Conservation (phyloP, 2,113 vertebrate genomes). For the Carlito syrichta region DNA sequence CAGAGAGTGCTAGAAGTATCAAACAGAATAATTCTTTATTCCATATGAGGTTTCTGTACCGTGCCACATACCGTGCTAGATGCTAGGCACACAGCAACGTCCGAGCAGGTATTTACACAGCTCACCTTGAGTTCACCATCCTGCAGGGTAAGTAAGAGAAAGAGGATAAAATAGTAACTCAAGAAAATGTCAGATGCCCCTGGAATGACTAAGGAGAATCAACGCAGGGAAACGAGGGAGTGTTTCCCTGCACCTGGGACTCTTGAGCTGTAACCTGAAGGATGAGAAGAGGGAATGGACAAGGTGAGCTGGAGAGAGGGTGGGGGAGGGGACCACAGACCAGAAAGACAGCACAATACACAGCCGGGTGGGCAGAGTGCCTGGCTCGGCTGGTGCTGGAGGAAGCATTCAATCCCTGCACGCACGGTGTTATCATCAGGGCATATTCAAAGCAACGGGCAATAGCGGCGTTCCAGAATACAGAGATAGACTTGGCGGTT, state of each 20-base stretch:
- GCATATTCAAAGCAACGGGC: neutral
- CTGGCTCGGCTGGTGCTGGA: neutral
- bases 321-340: accelerated
- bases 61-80: neutral
- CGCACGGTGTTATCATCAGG: neutral
- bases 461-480: neutral
- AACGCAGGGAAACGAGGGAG: neutral
- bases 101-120: neutral
- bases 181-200: neutral
- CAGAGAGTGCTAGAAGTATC: neutral
- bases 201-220: neutral
- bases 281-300: neutral
- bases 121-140: no score
- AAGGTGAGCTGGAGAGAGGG: neutral
- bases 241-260: neutral
- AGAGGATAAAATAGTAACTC: neutral
- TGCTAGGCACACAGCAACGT: neutral
- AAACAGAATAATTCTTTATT: neutral
- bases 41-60: neutral
- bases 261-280: neutral
- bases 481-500: neutral
- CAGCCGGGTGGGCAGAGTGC: accelerated
- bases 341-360: neutral
- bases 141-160: neutral
- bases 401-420: neutral